These are phyloP conservation scores for Liodrosophila aerea DNA, from an alignment of 2,888 invertebrate genomes.

Conservation along the genomic window DNA sequence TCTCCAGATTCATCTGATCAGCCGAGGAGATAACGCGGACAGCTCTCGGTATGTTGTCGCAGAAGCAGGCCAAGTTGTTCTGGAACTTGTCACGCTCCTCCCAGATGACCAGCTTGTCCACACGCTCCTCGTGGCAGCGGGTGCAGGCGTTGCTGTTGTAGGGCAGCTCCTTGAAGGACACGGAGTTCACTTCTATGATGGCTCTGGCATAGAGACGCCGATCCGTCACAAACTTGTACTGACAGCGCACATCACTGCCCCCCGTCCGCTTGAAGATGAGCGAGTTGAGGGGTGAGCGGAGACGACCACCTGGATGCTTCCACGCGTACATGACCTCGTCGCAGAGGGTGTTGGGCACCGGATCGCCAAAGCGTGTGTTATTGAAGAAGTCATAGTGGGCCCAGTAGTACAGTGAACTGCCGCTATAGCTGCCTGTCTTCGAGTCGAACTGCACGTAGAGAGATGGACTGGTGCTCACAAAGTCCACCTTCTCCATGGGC, in stretches of 20 bases:
- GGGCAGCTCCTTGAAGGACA: constrained; percentile 92
- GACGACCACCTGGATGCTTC: constrained; percentile 89
- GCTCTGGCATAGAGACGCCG: constrained; percentile 91
- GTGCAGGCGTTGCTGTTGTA: constrained; percentile 91
- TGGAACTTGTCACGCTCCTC: constrained; percentile 87
- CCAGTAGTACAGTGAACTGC: constrained; percentile 97
- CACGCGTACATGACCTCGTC: constrained; percentile 94
- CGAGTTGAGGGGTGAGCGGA: constrained; percentile 93
- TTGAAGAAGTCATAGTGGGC: constrained; percentile 97
- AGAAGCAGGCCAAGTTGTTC: constrained; percentile 89
- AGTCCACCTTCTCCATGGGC: constrained; percentile 96
- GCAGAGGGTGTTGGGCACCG: constrained; percentile 90
- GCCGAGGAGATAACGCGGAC: constrained; percentile 90
- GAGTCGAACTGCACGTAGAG: constrained; percentile 94
- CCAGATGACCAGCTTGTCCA: constrained; percentile 92
- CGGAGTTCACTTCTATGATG: constrained; percentile 88
- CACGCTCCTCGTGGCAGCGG: constrained; percentile 93
- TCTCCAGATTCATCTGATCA: constrained; percentile 90
- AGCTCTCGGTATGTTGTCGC: constrained; percentile 86
- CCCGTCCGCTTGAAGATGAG: constrained; percentile 92
- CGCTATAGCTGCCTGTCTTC: constrained; percentile 95
- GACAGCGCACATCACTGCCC: constrained; percentile 89
- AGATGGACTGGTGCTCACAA: constrained; percentile 93
- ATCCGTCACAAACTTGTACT: constrained; percentile 92
- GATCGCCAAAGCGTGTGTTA: constrained; percentile 92